These are phyloP conservation scores for Pollimyrus isidori DNA, from an alignment of 2,113 vertebrate genomes.

Conservation along the genomic window DNA sequence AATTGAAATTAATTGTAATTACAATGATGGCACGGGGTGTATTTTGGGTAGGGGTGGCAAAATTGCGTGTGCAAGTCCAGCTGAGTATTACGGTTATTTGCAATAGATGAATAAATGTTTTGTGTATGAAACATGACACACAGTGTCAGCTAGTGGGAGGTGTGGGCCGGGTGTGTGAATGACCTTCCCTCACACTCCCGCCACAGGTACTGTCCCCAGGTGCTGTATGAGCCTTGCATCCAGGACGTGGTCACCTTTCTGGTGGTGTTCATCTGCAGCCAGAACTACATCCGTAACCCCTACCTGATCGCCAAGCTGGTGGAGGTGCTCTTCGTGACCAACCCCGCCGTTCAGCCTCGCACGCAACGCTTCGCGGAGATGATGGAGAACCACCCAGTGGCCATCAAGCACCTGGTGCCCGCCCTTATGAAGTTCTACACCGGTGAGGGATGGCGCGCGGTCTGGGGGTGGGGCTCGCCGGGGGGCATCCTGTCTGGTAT, in stretches of 20 bases:
- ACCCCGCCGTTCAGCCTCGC: slow-evolving; percentile 90
- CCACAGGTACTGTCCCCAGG: slow-evolving; percentile 90
- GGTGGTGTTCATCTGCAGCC: slow-evolving; percentile 95
- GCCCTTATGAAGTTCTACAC: slow-evolving; percentile 99
- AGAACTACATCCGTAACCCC: slow-evolving; percentile 97
- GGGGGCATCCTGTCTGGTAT: neutral
- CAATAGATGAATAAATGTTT: neutral
- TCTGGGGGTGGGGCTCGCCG: neutral
- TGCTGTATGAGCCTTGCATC: slow-evolving; percentile 95
- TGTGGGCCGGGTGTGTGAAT: neutral
- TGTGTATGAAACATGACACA: neutral
- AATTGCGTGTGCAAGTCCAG: neutral
- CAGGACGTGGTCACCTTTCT: slow-evolving; percentile 96
- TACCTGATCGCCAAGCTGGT: slow-evolving; percentile 96
- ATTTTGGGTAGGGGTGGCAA: neutral
- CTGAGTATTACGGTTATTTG: neutral
- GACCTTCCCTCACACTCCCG: neutral
- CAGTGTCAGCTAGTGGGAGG: neutral
- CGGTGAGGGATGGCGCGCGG: slow-evolving; percentile 53
- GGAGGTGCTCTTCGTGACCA: slow-evolving; percentile 97
- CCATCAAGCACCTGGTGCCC: slow-evolving; percentile 85
- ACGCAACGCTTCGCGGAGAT: slow-evolving; percentile 97
- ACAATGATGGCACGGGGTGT: neutral
- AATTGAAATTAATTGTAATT: too few species aligned
- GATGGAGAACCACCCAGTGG: slow-evolving; percentile 94